Evolutionary conservation across 2,113 vertebrate species (phyloP).

Genomic region (Peucedramus taeniatus): DNA sequence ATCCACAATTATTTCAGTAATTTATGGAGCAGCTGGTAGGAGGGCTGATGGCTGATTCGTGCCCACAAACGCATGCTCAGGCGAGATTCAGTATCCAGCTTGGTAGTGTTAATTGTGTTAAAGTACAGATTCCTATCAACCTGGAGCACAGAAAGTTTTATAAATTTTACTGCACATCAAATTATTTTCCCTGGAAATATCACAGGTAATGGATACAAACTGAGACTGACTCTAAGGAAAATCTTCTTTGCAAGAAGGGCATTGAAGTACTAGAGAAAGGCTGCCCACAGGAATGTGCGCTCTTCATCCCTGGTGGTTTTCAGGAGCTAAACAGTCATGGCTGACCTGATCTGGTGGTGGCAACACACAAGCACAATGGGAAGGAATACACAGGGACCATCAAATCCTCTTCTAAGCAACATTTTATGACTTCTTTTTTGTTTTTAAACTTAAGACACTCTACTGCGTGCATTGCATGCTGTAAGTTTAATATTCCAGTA

Average conservation of each 20-base stretch:
- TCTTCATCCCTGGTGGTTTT: neutral
- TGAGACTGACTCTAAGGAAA: neutral
- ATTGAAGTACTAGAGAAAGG: neutral
- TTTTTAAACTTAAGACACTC: neutral
- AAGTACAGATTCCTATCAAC: neutral
- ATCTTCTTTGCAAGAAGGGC: neutral
- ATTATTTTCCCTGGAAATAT: neutral
- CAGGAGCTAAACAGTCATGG: neutral
- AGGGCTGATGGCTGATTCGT: neutral
- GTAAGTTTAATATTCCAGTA: neutral
- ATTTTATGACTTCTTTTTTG: neutral
- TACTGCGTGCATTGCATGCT: neutral
- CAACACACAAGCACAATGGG: neutral
- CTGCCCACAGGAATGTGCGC: neutral
- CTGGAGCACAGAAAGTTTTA: neutral
- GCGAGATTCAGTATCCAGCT: rapidly evolving
- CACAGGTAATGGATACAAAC: neutral
- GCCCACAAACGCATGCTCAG: neutral
- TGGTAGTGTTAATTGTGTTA: neutral
- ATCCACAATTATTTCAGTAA: neutral
- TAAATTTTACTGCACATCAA: neutral
- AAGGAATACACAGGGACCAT: neutral
- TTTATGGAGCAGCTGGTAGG: neutral
- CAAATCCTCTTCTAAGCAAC: neutral
- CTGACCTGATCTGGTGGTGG: neutral